These are phyloP conservation scores for Phoebastria nigripes DNA, from an alignment of 2,797 vertebrate genomes.

Conservation along the genomic window DNA sequence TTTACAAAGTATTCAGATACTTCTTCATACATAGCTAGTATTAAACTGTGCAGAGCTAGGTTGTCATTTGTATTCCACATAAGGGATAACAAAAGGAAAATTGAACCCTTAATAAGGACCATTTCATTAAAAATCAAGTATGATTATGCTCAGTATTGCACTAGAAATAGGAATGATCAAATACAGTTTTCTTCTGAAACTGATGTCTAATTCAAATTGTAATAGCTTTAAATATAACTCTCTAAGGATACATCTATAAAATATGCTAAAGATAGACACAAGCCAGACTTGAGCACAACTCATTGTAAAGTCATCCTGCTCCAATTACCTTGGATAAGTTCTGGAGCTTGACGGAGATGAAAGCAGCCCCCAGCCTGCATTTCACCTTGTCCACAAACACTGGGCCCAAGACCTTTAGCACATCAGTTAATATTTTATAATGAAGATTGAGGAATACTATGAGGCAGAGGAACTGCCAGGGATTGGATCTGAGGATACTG, in stretches of 20 bases:
- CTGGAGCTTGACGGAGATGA: neutral
- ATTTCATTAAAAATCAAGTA: neutral
- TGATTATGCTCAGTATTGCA: neutral
- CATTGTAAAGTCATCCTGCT: neutral
- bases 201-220: neutral
- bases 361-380: neutral
- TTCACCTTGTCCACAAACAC: neutral
- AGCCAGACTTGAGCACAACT: neutral
- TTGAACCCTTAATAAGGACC: neutral
- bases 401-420: neutral
- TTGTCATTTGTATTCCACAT: constrained; percentile 4
- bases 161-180: neutral
- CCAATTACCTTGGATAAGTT: neutral
- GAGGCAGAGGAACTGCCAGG: neutral
- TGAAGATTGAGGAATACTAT: neutral
- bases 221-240: neutral
- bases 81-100: neutral
- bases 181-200: neutral
- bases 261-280: neutral
- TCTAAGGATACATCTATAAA: neutral
- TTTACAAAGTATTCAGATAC: neutral
- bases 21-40: neutral
- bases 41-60: neutral
- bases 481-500: neutral
- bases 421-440: neutral